Base-by-base conservation (phyloP, 2,888 invertebrate species). In the Gymnocheta viridis region DNA sequence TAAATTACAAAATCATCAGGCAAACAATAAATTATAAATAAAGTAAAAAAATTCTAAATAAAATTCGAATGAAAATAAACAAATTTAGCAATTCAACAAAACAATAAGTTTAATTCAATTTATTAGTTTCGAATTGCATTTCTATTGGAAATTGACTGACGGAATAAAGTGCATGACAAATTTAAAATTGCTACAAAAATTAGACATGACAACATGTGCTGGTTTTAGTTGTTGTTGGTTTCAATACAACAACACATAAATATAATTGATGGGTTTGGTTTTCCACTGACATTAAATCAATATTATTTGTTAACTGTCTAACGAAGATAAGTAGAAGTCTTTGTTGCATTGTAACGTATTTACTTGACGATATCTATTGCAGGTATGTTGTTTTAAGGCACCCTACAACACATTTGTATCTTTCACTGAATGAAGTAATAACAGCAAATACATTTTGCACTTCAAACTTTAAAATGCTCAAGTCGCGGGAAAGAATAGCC, bases 281-380 rank as follows among this genome's bases (percentile, higher is more conserved):
- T 19, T 27, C 29, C 29, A 79, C 38, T 74, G 82, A 56, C 73
- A 79, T 69, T 78, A 67, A 79, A 82, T 70, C 78, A 82, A 72
- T 69, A 72, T 67, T 77, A 54, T 58, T 58, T 58, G 58, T 77
- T 67, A 58, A 35, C 54, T 76, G 76, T 76, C 66, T 56, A 17
- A 35, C 35, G 17, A 29, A 49, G 17, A 47, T 24, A 22, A 4
- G 12, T 10, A 66, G 1, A 1, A 47, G 66, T 58, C 2, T 56
- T 56, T 56, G 47, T 56, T 54, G 17, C 32, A 44, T 17, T 32
- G 19, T n/a, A n/a, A 54, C 27, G 54, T 54, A 47, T 19, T 47
- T 47, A 56, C 56, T 29, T 24, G 38, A 27, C 41, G 29, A 14
- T 24, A 29, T 35, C 10, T 17, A 58, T 54, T 41, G 54, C 54